phyloP scores from a whole-genome alignment of 1,140 invertebrate species.

The Drosophila kurseongensis region DNA sequence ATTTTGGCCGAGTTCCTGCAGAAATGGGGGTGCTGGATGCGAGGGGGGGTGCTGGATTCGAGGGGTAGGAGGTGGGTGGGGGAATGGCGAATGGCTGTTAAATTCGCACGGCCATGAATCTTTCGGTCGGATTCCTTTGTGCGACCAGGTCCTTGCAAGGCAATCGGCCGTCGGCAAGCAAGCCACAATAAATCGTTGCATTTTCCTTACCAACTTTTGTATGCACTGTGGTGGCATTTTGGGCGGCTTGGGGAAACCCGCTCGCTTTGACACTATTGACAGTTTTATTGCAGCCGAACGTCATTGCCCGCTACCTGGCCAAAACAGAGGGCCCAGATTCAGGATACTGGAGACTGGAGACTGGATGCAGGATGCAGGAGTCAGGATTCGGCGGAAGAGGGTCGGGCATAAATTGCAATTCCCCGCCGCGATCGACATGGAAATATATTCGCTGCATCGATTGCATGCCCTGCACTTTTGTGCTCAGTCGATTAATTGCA shows the following conservation, averaged over 20 bases:
- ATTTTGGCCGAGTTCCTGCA: slow-evolving; percentile 13
- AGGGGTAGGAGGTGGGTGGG: no score
- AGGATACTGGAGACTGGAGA: not conserved
- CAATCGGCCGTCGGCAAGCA: slow-evolving; percentile 35
- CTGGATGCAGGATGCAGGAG: not conserved
- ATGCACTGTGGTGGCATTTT: slow-evolving; percentile 17
- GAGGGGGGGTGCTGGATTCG: no score
- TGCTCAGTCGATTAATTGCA: slow-evolving; percentile 28
- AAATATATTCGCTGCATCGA: slow-evolving; percentile 48
- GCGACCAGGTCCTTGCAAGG: slow-evolving; percentile 41
- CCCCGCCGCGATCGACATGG: slow-evolving; percentile 48
- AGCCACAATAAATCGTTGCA: slow-evolving; percentile 60
- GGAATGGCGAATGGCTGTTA: slow-evolving; percentile 40
- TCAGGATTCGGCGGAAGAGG: not conserved
- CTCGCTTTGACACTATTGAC: slow-evolving; percentile 55
- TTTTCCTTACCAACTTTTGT: slow-evolving; percentile 47
- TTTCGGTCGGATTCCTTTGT: slow-evolving; percentile 44
- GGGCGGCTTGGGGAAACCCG: slow-evolving; percentile 1
- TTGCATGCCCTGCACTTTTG: slow-evolving; percentile 49
- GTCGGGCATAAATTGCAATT: slow-evolving; percentile 46
- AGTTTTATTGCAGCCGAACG: slow-evolving; percentile 58
- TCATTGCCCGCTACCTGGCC: slow-evolving; percentile 41
- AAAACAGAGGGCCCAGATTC: slow-evolving; percentile 8
- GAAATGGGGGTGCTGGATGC: not conserved
- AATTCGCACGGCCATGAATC: slow-evolving; percentile 56